Percentiles rank a stretch among this genome's conserved stretches.
Evolutionary conservation across 1,140 invertebrate genomes (phyloP).

Genomic region (Drosophila kurseongensis): DNA sequence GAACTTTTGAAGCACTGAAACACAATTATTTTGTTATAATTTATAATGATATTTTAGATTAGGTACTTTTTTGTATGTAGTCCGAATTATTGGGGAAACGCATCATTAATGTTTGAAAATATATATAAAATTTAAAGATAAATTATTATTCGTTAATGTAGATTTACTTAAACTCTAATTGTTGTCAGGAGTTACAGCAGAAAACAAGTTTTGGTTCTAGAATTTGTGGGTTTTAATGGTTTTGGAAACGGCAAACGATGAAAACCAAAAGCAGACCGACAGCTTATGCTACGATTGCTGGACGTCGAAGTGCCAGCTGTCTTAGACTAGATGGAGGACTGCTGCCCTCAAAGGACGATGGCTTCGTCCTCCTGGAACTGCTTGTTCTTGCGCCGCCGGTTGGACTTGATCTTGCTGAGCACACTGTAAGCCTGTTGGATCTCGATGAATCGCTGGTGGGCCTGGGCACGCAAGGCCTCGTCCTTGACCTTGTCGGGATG

Average conservation of each 20-base stretch:
- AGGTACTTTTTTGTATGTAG: neutral
- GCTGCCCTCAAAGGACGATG: slow-evolving; percentile 49
- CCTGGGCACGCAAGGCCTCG: slow-evolving; percentile 86
- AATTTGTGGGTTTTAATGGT: too few relatives aligned
- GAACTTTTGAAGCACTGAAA: neutral
- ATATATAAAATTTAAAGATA: neutral
- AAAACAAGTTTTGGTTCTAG: too few relatives aligned
- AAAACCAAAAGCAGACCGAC: too few relatives aligned
- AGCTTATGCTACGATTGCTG: neutral
- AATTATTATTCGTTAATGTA: too few relatives aligned
- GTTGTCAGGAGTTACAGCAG: too few relatives aligned
- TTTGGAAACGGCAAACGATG: too few relatives aligned
- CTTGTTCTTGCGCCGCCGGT: slow-evolving; percentile 89
- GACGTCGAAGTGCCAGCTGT: neutral
- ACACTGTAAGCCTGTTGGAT: slow-evolving; percentile 97
- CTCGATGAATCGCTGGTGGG: slow-evolving; percentile 95
- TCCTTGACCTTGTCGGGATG: slow-evolving; percentile 97
- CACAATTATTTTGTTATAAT: neutral
- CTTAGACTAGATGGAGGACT: slow-evolving; percentile 7
- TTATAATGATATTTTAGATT: neutral
- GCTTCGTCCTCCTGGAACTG: slow-evolving; percentile 84
- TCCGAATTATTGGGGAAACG: neutral
- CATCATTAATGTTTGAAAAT: neutral
- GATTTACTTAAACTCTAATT: too few relatives aligned
- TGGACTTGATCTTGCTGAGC: slow-evolving; percentile 92